phyloP scores from a whole-genome alignment of 2,797 vertebrate genomes.

The Sarcoramphus papa region DNA sequence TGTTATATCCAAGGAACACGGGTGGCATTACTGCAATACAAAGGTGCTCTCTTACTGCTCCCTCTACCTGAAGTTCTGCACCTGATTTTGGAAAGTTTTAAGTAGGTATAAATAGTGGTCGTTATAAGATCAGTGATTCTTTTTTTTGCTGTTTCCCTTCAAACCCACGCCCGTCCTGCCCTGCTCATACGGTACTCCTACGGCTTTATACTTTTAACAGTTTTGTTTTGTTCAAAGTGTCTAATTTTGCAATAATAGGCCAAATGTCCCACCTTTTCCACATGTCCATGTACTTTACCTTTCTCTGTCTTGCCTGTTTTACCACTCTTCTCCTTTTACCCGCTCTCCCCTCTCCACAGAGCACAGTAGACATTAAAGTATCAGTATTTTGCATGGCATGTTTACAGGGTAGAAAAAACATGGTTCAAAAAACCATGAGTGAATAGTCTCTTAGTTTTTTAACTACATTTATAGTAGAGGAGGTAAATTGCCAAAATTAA shows the following conservation, averaged over 20 bases:
- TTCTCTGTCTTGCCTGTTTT: not conserved
- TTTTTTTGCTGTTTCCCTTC: not conserved
- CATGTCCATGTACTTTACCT: not conserved
- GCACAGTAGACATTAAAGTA: not conserved
- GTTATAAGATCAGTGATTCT: not conserved
- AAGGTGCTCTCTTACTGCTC: not conserved
- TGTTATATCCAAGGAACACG: fast-evolving
- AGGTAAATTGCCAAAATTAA: constrained; percentile 20
- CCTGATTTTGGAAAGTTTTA: not conserved
- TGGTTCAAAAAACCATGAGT: not conserved
- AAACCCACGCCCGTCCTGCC: not conserved
- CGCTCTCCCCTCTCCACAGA: not conserved
- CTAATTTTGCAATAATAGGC: not conserved
- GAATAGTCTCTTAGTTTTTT: not conserved
- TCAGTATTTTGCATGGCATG: not conserved
- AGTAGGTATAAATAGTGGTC: not conserved
- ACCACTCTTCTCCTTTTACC: not conserved
- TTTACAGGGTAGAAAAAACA: not conserved
- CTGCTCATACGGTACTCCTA: not conserved
- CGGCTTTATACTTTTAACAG: not conserved
- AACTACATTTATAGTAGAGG: not conserved
- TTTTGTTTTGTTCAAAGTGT: not conserved
- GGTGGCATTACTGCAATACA: not conserved
- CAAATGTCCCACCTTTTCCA: not conserved
- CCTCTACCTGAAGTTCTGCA: not conserved